Conservation (phyloP, 2,888 invertebrate genomes). For the Pollenia amentaria region DNA sequence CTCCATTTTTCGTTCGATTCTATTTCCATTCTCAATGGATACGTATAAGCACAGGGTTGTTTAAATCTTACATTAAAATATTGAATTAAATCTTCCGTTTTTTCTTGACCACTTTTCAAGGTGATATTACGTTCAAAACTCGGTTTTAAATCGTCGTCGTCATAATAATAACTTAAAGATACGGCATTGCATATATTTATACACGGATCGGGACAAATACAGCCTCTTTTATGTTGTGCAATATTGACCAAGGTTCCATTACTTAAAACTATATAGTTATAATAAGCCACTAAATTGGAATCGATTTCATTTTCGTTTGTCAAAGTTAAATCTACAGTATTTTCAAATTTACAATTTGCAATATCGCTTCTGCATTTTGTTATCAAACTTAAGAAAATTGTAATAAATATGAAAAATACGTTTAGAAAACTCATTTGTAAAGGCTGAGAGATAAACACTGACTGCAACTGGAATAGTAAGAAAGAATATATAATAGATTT, state of each 20-base stretch:
- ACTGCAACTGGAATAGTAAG: not conserved
- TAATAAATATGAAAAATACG: not conserved
- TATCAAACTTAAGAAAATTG: not conserved
- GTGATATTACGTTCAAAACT: not conserved
- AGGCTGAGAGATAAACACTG: not conserved
- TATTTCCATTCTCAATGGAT: not conserved
- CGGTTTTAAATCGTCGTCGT: not conserved
- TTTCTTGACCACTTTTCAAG: not conserved
- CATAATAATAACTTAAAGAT: not conserved
- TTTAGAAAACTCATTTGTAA: not conserved
- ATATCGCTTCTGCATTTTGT: slow-evolving; percentile 6
- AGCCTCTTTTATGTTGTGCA: not conserved
- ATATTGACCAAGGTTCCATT: not conserved
- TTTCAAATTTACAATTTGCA: slow-evolving; percentile 18
- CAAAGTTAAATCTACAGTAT: slow-evolving; percentile 13
- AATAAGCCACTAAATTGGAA: not conserved
- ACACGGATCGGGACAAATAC: slow-evolving; percentile 31
- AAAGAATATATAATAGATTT: not conserved
- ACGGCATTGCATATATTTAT: not conserved
- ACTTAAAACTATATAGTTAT: not conserved
- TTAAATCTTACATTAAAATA: slow-evolving; percentile 1
- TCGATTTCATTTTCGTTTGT: not conserved
- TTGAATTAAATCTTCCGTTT: not conserved
- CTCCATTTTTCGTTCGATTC: not conserved
- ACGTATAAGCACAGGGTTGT: not conserved